Evolutionary conservation across 2,888 invertebrate species (phyloP).

Genomic region (Zeuzera pyrina): DNA sequence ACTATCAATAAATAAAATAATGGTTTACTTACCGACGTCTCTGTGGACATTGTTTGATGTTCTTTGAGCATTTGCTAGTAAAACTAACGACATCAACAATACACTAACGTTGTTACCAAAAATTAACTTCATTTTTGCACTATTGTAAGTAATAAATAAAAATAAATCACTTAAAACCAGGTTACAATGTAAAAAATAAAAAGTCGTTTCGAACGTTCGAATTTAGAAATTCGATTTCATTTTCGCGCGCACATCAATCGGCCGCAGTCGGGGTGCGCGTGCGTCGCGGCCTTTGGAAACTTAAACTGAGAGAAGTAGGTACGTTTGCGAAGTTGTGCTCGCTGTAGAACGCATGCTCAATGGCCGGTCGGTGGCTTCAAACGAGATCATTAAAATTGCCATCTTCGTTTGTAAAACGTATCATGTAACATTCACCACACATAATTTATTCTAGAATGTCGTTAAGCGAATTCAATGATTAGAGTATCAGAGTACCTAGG

Average conservation of each 20-base stretch:
- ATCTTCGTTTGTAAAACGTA: too few species aligned
- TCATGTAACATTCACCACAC: too few species aligned
- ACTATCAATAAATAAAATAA: constrained; percentile 6
- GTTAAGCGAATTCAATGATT: too few species aligned
- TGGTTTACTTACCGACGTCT: constrained; percentile 57
- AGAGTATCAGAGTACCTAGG: too few species aligned
- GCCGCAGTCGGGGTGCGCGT: constrained; percentile 41
- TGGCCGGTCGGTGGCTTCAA: constrained; percentile 36
- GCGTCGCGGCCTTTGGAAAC: constrained; percentile 48
- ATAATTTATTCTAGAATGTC: too few species aligned
- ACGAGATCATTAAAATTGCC: too few species aligned
- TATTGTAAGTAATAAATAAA: constrained; percentile 11
- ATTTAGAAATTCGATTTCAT: constrained; percentile 49
- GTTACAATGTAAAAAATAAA: constrained; percentile 11
- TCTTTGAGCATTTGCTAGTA: constrained; percentile 60
- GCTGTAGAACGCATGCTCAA: constrained; percentile 9
- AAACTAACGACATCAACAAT: constrained; percentile 50
- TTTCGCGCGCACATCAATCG: constrained; percentile 42
- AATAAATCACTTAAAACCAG: constrained; percentile 8
- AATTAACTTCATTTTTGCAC: constrained; percentile 41
- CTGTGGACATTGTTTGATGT: constrained; percentile 41
- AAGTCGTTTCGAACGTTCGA: constrained; percentile 23
- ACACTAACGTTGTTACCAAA: constrained; percentile 49
- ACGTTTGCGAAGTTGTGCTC: constrained; percentile 32
- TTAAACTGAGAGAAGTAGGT: constrained; percentile 37